Evolutionary conservation across 2,888 invertebrate genomes (phyloP).

Genomic region (Seladonia tumulorum): DNA sequence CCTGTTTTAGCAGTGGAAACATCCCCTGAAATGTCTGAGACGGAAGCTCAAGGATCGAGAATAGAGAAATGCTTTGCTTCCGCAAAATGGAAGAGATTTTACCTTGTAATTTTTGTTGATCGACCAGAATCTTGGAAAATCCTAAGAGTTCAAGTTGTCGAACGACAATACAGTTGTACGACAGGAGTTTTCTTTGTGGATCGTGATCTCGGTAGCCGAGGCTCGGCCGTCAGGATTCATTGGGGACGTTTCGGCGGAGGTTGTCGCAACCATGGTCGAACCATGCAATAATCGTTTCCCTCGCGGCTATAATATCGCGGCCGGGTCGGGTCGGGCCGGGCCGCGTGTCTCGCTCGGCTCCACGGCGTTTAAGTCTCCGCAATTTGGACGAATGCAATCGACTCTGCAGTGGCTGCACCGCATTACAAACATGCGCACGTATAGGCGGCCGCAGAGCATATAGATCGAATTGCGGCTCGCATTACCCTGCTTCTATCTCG

Average conservation of each 20-base stretch:
- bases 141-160: no score
- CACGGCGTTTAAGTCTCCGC: constrained; percentile 63
- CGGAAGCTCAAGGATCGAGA: no score
- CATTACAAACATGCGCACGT: constrained; percentile 68
- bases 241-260: background rate
- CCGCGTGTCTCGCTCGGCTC: background rate
- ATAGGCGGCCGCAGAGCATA: constrained; percentile 61
- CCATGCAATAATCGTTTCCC: background rate
- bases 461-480: constrained; percentile 70
- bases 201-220: background rate
- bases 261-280: background rate
- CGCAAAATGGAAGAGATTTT: no score
- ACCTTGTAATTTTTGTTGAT: no score
- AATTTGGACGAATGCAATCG: constrained; percentile 58
- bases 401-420: constrained; percentile 60
- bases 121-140: no score
- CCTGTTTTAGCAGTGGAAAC: no score
- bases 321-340: background rate
- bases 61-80: no score
- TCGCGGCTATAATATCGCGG: background rate
- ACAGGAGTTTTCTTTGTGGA: background rate
- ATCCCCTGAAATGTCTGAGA: no score
- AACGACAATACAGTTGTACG: no score
- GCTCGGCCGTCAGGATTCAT: background rate
- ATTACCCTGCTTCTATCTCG: constrained; percentile 42